Base-by-base conservation (phyloP, 2,888 invertebrate genomes). In the Actias luna region DNA sequence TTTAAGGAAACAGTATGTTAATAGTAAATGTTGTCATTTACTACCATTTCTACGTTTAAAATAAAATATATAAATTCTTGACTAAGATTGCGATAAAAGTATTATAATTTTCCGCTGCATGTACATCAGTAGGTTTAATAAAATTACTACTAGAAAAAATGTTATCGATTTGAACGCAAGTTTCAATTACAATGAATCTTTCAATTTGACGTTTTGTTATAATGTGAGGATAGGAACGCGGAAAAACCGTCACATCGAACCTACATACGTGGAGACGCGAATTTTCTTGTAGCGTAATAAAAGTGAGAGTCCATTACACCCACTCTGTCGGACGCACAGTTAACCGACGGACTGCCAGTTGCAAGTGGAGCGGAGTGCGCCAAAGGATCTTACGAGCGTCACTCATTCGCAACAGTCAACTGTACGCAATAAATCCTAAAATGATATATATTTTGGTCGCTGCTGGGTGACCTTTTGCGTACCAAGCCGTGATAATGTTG, bases 351-450 rank as follows among this genome's bases (percentile, higher is more conserved):
- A 42, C 42, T 33, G 27, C 27, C 58, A 46, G 33, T 62, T 31
- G 42, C 46, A 22, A 50, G 25, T 62, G 57, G 22, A 62, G 58
- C 22, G 8, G 22, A 33, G 46, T 33, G 58, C 31, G 16, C 10
- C 58, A 77, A 79, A 79, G 77, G 78, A 74, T 76, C 67, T 63
- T 65, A 42, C 63, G 59, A 65, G 70, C 79, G 80, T 83, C 83
- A 83, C 75, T 72, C 75, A 69, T 69, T 63, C 72, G 71, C 66
- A 29, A 62, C 29, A n/a, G 42, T 42, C 22, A 61, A 63, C 67
- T 67, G 71, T 65, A 68, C 63, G 69, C 74, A 69, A 74, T 78
- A 78, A 80, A 80, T 80, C 73, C 68, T 68, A 67, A 73, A 74
- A 75, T 77, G 76, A 82, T 74, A 75, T 82, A 80, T 79, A 55